These are phyloP conservation scores for Sesia bembeciformis DNA, from an alignment of 2,888 invertebrate genomes.

Conservation along the genomic window DNA sequence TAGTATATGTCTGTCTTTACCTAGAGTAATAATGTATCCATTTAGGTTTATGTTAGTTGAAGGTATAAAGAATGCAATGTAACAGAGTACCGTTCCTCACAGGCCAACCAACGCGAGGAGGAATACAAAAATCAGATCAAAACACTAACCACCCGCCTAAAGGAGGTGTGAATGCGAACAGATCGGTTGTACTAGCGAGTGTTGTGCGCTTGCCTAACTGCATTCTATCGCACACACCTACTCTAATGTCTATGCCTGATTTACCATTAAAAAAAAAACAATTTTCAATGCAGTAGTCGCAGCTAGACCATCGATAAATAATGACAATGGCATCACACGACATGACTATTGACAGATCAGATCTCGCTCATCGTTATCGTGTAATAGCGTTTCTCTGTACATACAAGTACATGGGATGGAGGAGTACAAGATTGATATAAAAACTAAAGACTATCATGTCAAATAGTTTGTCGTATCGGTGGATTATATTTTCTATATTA, in stretches of 20 bases:
- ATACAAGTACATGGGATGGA: too few species aligned
- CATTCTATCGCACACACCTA: conserved; percentile 48
- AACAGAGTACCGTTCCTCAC: conserved; percentile 45
- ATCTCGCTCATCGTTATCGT: too few species aligned
- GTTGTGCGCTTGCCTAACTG: conserved; percentile 63
- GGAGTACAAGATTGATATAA: too few species aligned
- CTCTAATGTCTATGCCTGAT: conserved; percentile 31
- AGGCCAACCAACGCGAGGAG: conserved; percentile 99
- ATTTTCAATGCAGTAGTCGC: too few species aligned
- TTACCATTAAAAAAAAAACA: conserved; percentile 17
- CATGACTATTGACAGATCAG: too few species aligned
- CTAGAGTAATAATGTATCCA: too few species aligned
- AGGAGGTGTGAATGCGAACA: conserved; percentile 88
- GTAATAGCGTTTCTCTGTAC: too few species aligned
- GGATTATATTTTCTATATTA: not conserved
- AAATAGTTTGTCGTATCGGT: not conserved
- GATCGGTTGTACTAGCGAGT: conserved; percentile 46
- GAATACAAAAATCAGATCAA: conserved; percentile 99
- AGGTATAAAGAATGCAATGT: conserved; percentile 12
- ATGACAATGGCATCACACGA: too few species aligned
- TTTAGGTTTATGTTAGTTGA: too few species aligned
- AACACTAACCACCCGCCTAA: conserved; percentile 98
- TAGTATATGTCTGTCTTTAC: too few species aligned
- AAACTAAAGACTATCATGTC: too few species aligned
- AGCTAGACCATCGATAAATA: not conserved